Conservation (phyloP, 2,888 invertebrate species). For the Syrista parreyssii region DNA sequence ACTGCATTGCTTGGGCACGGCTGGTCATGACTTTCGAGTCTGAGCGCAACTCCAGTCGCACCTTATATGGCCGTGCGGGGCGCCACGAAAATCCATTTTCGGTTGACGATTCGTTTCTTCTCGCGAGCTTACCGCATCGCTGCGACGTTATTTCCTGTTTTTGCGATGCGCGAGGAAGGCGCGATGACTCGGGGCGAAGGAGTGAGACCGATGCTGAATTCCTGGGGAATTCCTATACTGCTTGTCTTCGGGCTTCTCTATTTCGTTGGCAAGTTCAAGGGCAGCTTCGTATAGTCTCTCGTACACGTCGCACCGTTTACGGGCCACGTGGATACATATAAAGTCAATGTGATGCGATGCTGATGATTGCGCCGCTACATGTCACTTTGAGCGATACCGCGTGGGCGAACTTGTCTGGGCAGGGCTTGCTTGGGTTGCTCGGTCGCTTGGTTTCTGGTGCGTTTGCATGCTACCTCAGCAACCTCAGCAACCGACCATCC, state of each 20-base stretch:
- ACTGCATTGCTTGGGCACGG: not conserved
- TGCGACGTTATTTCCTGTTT: not conserved
- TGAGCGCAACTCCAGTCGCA: not conserved
- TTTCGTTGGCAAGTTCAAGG: conserved; percentile 3
- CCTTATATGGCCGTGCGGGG: not conserved
- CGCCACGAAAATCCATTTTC: not conserved
- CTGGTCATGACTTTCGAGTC: not conserved
- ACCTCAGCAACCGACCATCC: not conserved
- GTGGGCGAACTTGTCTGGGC: conserved; percentile 42
- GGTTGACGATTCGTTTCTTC: not conserved
- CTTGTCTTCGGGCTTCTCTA: not conserved
- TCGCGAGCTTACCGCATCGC: not conserved
- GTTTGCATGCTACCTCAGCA: not conserved
- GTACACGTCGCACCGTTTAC: not conserved
- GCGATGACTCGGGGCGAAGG: no score
- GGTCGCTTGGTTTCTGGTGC: not conserved
- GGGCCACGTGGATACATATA: conserved; percentile 11
- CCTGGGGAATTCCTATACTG: not conserved
- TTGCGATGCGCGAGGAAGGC: no score
- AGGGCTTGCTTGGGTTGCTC: conserved; percentile 17
- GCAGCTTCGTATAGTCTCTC: not conserved
- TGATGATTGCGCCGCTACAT: not conserved
- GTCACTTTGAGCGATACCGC: conserved; percentile 29
- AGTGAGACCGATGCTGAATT: not conserved
- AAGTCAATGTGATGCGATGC: conserved; percentile 25